These are phyloP conservation scores for Colletes latitarsis DNA, from an alignment of 1,140 invertebrate species.

Conservation along the genomic window DNA sequence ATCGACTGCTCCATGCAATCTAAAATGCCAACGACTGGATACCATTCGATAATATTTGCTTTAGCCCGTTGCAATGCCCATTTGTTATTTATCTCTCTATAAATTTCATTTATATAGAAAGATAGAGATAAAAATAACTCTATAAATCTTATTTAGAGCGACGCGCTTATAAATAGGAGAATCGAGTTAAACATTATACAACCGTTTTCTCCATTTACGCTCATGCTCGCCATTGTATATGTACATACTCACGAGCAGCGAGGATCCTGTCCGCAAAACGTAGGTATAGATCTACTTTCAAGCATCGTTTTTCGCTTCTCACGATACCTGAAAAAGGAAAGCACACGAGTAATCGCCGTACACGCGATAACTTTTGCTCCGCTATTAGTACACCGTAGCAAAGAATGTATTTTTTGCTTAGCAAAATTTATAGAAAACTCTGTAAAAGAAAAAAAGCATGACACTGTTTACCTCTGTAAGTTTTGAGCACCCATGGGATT, in stretches of 20 bases:
- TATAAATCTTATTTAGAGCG: too few species aligned
- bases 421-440: background rate
- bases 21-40: slow-evolving; percentile 85
- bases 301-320: slow-evolving; percentile 57
- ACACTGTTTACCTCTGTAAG: slow-evolving; percentile 70
- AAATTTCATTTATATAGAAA: slow-evolving; percentile 42
- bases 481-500: slow-evolving; percentile 82
- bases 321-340: slow-evolving; percentile 57
- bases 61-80: slow-evolving; percentile 85
- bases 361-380: background rate
- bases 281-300: slow-evolving; percentile 81
- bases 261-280: slow-evolving; percentile 86
- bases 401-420: background rate
- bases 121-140: background rate
- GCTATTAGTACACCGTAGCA: background rate
- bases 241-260: slow-evolving; percentile 82
- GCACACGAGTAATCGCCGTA: background rate
- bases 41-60: slow-evolving; percentile 85
- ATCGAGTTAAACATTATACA: too few species aligned
- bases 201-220: too few species aligned
- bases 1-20: slow-evolving; percentile 85
- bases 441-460: too few species aligned
- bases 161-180: too few species aligned
- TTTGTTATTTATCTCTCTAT: slow-evolving; percentile 83
- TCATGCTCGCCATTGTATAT: background rate